phyloP scores from a whole-genome alignment of 2,797 vertebrate genomes.

The Rhodeus uyekii region DNA sequence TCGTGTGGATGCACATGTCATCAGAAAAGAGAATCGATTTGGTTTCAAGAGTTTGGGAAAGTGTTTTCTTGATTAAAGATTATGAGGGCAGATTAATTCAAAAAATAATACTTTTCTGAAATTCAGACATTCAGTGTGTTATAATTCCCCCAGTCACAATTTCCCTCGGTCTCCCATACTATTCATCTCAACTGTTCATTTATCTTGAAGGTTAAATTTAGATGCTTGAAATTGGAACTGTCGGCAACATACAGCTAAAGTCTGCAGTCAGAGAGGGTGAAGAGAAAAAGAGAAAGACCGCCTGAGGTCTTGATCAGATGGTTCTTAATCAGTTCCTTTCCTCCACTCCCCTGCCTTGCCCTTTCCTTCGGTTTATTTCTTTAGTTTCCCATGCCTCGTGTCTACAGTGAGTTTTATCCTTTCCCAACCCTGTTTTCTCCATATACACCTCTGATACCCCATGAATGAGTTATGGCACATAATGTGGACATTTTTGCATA shows the following conservation, averaged over 20 bases:
- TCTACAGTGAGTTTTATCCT: constrained; percentile 13
- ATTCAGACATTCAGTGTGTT: not conserved
- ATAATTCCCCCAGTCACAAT: not conserved
- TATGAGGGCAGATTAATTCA: not conserved
- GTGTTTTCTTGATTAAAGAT: not conserved
- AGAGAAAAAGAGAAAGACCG: constrained; percentile 11
- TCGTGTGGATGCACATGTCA: not conserved
- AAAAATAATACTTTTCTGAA: too few relatives aligned
- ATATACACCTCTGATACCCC: not conserved
- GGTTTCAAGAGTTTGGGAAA: not conserved
- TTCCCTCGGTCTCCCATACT: not conserved
- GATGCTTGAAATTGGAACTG: constrained; percentile 18
- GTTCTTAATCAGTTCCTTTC: constrained; percentile 40
- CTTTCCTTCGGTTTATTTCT: constrained; percentile 31
- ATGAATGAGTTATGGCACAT: not conserved
- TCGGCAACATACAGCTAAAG: not conserved
- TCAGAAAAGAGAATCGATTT: not conserved
- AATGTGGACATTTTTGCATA: not conserved
- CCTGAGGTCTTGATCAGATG: constrained; percentile 32
- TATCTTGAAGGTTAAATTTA: constrained; percentile 33
- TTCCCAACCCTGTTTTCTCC: not conserved
- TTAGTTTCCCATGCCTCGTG: constrained; percentile 14
- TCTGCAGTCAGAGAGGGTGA: constrained; percentile 14
- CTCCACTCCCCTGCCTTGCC: constrained; percentile 22
- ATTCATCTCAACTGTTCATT: not conserved